Evolutionary conservation across 2,888 invertebrate genomes (phyloP).

Genomic region (Erebia epiphron): DNA sequence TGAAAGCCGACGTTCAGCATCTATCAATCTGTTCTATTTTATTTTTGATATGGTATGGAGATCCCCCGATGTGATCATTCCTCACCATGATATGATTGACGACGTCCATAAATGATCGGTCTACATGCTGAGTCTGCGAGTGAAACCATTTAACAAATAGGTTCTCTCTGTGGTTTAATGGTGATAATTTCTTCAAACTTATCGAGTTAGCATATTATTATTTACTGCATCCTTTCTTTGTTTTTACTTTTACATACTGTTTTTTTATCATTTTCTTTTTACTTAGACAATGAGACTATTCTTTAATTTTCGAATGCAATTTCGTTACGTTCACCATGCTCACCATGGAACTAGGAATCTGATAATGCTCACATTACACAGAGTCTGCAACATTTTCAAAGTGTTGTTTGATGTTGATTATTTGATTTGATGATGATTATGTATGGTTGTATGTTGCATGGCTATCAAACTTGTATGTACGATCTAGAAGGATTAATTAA

Average conservation of each 20-base stretch:
- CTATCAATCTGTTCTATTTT: constrained; percentile 50
- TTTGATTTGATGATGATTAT: too few relatives aligned
- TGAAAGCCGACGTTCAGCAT: constrained; percentile 51
- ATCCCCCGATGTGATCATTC: constrained; percentile 41
- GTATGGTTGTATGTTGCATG: too few relatives aligned
- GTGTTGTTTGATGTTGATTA: too few relatives aligned
- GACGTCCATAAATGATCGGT: constrained; percentile 53
- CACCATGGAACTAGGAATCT: too few relatives aligned
- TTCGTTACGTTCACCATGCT: not conserved
- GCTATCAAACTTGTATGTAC: too few relatives aligned
- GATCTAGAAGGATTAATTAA: too few relatives aligned
- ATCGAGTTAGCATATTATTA: constrained; percentile 52
- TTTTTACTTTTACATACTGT: not conserved
- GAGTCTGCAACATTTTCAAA: too few relatives aligned
- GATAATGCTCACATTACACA: too few relatives aligned
- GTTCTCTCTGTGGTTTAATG: constrained; percentile 56
- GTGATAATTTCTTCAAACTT: constrained; percentile 69
- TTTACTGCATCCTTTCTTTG: constrained; percentile 45
- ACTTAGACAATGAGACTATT: too few relatives aligned
- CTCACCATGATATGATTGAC: constrained; percentile 55
- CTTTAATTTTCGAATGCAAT: not conserved
- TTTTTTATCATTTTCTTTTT: not conserved
- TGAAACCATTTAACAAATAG: constrained; percentile 63
- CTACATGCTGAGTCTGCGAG: constrained; percentile 56
- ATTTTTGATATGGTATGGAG: constrained; percentile 44